These are phyloP conservation scores for Sinopyrophorus schimmeli DNA, from an alignment of 2,888 invertebrate species.

Conservation along the genomic window DNA sequence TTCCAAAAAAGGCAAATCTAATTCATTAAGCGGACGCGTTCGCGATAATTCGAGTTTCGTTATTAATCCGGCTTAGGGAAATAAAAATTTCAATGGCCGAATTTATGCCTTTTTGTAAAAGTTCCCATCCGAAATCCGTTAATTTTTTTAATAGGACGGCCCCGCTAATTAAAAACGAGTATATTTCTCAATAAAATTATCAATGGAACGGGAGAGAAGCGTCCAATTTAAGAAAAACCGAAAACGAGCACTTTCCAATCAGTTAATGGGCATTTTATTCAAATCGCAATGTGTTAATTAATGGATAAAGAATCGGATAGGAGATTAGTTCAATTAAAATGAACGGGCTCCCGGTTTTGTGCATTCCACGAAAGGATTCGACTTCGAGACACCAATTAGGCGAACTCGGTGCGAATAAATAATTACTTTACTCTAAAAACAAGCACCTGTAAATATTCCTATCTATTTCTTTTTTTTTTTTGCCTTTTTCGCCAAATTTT, in stretches of 20 bases:
- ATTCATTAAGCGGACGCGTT: constrained; percentile 8
- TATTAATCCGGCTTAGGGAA: no score
- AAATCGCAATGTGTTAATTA: constrained; percentile 57
- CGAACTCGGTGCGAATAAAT: constrained; percentile 53
- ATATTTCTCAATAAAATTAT: constrained; percentile 24
- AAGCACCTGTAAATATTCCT: constrained; percentile 49
- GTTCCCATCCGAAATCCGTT: constrained; percentile 18
- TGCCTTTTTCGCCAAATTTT: no score
- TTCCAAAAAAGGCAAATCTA: constrained; percentile 5
- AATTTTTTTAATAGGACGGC: constrained; percentile 22
- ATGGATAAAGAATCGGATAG: constrained; percentile 50
- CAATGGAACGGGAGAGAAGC: constrained; percentile 30
- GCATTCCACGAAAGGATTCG: constrained; percentile 48
- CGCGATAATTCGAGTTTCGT: no score
- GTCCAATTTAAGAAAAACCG: constrained; percentile 34
- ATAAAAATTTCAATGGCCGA: constrained; percentile 7
- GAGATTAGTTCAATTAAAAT: constrained; percentile 54
- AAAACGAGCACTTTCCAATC: constrained; percentile 50
- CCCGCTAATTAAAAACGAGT: constrained; percentile 28
- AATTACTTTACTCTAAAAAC: constrained; percentile 48
- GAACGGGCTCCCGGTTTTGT: constrained; percentile 54
- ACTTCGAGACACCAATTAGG: constrained; percentile 52
- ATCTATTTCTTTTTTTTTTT: no score
- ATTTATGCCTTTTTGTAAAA: constrained; percentile 18
- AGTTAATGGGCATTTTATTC: constrained; percentile 55